Evolutionary conservation across 2,888 invertebrate genomes (phyloP).

Genomic region (Arge pagana): DNA sequence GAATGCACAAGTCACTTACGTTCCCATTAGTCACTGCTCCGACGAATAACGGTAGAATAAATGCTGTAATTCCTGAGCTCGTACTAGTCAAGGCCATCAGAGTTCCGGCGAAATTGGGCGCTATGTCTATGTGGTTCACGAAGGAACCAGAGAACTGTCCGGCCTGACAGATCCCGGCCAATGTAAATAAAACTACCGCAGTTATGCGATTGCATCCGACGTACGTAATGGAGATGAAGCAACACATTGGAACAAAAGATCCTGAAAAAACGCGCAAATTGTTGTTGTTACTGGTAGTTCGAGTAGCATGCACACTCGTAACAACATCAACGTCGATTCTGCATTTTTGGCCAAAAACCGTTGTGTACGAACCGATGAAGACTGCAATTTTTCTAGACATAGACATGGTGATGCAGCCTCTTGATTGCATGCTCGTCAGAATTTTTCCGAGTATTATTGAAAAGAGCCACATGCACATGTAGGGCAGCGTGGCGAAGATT

Average conservation of each 20-base stretch:
- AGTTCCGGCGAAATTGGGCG: slow-evolving; percentile 54
- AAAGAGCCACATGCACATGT: background rate
- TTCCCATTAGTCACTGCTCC: too few relatives aligned
- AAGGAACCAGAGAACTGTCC: slow-evolving; percentile 53
- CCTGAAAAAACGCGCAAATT: too few relatives aligned
- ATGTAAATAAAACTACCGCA: slow-evolving; percentile 39
- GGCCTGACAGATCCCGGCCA: slow-evolving; percentile 46
- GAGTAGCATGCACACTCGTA: too few relatives aligned
- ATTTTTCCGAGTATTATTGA: background rate
- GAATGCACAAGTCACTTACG: too few relatives aligned
- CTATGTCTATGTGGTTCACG: slow-evolving; percentile 52
- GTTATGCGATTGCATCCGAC: slow-evolving; percentile 45
- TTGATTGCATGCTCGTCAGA: slow-evolving; percentile 30
- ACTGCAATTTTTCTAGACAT: slow-evolving; percentile 49
- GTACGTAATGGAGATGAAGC: slow-evolving; percentile 46
- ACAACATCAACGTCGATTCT: too few relatives aligned
- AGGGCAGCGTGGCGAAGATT: too few relatives aligned
- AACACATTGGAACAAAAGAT: too few relatives aligned
- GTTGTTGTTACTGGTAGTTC: too few relatives aligned
- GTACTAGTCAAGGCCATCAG: slow-evolving; percentile 56
- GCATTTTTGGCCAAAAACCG: too few relatives aligned
- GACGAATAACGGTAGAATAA: slow-evolving; percentile 49
- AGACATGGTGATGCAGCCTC: slow-evolving; percentile 50
- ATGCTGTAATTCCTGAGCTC: slow-evolving; percentile 52
- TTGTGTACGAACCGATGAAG: too few relatives aligned